These are phyloP conservation scores for Coenonympha arcania DNA, from an alignment of 2,888 invertebrate genomes.

Conservation along the genomic window DNA sequence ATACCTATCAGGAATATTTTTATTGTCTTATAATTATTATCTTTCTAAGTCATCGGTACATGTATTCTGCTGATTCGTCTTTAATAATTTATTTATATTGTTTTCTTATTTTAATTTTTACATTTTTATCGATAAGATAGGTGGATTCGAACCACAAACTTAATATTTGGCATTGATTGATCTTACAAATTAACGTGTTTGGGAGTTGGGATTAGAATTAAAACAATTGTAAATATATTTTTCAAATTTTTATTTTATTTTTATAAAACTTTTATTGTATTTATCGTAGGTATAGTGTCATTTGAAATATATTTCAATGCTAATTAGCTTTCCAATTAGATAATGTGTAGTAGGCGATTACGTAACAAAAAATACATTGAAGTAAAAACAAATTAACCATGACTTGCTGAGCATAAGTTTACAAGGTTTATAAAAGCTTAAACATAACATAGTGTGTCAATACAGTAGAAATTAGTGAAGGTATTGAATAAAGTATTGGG, in stretches of 20 bases:
- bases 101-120: no score
- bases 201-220: slow-evolving; percentile 31
- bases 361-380: slow-evolving; percentile 54
- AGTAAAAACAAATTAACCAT: slow-evolving; percentile 33
- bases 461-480: slow-evolving; percentile 42
- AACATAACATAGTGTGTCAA: slow-evolving; percentile 34
- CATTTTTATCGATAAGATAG: no score
- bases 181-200: neutral
- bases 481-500: slow-evolving; percentile 48
- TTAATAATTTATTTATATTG: no score
- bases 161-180: neutral
- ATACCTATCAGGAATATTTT: no score
- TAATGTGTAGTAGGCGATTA: slow-evolving; percentile 73
- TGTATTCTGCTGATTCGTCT: no score
- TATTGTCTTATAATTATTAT: no score
- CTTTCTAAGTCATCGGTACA: no score
- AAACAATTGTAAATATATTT: slow-evolving; percentile 38
- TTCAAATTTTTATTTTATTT: slow-evolving; percentile 57
- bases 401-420: slow-evolving; percentile 30
- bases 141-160: neutral
- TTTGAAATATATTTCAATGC: slow-evolving; percentile 65
- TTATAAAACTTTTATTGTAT: slow-evolving; percentile 71
- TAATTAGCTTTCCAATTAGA: slow-evolving; percentile 59
- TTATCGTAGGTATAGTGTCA: slow-evolving; percentile 70
- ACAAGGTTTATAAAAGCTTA: slow-evolving; percentile 33